These are phyloP conservation scores for Rhadina sibilatrix DNA, from an alignment of 2,113 vertebrate genomes.

Conservation along the genomic window DNA sequence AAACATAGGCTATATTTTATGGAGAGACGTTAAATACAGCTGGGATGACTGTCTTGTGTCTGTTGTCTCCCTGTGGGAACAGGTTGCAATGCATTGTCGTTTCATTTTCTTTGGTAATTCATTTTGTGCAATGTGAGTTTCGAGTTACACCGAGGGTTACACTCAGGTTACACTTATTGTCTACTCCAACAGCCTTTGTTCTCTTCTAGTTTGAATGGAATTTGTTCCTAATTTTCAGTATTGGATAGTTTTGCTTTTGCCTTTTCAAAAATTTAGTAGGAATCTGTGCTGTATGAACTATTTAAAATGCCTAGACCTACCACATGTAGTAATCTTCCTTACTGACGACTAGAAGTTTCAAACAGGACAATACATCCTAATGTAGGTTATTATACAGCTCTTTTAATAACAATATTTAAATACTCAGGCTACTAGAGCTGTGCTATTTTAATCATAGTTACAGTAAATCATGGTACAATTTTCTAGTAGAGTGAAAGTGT, in stretches of 20 bases:
- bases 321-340: neutral
- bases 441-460: neutral
- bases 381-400: neutral
- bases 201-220: neutral
- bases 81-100: neutral
- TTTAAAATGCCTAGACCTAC: neutral
- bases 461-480: neutral
- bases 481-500: neutral
- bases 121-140: neutral
- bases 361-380: neutral
- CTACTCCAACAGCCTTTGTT: neutral
- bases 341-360: neutral
- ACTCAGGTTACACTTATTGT: neutral
- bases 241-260: neutral
- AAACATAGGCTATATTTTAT: neutral
- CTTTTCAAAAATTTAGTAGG: neutral
- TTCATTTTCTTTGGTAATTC: neutral
- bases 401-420: neutral
- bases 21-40: neutral
- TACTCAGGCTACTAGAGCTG: neutral
- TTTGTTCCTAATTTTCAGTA: neutral
- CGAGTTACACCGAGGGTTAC: rapidly evolving
- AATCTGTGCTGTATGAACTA: neutral
- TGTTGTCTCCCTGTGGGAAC: neutral
- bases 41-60: neutral